Evolutionary conservation across 2,113 vertebrate genomes (phyloP).

Genomic region (Channa argus): DNA sequence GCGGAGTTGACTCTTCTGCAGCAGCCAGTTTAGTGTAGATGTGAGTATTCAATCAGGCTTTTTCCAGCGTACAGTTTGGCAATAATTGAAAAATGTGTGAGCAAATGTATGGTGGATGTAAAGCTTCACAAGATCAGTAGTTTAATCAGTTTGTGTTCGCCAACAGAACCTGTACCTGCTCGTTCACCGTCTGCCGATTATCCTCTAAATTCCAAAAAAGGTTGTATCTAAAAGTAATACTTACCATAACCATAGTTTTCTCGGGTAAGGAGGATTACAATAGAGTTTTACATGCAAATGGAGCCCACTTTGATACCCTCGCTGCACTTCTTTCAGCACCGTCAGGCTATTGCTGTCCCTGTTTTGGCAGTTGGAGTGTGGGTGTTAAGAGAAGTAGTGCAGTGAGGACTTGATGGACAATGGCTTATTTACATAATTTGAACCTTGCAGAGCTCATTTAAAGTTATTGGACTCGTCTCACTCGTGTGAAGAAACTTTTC

Average conservation of each 20-base stretch:
- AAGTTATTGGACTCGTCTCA: neutral
- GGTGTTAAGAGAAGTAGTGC: neutral
- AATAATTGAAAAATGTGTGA: too few relatives aligned
- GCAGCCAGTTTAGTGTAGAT: too few relatives aligned
- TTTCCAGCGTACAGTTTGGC: too few relatives aligned
- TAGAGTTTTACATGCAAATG: slow-evolving; percentile 14
- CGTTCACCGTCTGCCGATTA: neutral
- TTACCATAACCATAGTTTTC: neutral
- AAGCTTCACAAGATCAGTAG: too few relatives aligned
- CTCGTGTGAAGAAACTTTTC: neutral
- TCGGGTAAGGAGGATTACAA: neutral
- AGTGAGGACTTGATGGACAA: neutral
- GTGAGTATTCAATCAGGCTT: too few relatives aligned
- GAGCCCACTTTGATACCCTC: neutral
- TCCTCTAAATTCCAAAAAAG: neutral
- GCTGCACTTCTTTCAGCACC: too few relatives aligned
- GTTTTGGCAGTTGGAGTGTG: slow-evolving; percentile 6
- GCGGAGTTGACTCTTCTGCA: too few relatives aligned
- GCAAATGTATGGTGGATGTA: too few relatives aligned
- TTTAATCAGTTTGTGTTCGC: neutral
- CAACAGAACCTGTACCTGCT: neutral
- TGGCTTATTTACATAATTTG: neutral
- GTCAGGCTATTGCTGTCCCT: neutral
- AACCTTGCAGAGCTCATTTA: neutral
- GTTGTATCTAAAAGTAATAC: neutral